Evolutionary conservation across 1,140 invertebrate genomes (phyloP), one percentile per base, ranked within the genome.

Genomic region (Heliconius nattereri): DNA sequence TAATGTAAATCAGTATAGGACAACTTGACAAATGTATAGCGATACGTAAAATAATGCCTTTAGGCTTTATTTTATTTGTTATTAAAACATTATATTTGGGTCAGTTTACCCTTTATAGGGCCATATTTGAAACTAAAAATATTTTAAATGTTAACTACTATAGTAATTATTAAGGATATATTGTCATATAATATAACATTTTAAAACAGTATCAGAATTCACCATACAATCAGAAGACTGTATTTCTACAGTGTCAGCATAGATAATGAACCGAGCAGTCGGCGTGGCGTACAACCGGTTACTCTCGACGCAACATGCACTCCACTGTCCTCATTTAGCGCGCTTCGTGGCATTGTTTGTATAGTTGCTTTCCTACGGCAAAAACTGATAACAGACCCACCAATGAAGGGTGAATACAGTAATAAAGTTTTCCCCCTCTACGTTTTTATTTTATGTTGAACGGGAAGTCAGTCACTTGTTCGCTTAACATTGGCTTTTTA

Each of bases 321-420:
- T 78, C 84, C 80, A 81, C 80, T 92, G 91, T 90, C 90, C 90
- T 83, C 90, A 87, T 93, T 93, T 90, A 82, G 88, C 86, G 88
- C 86, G 90, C 86, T 86, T 81, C 72, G 80, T 80, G 74, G 75
- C 78, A 84, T 83, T 87, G 85, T 87, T 86, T 87, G 76, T 84
- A 52, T 77, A 72, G 78, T 85, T 52, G 73, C 74, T 81, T 81
- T 78, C 52, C 52, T 78, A 60, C 23, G 57, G 23, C 49, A 76
- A 78, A 78, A 78, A 78, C 76, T 78, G 74, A 78, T 81, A 81
- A 81, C 73, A 75, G 23, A 74, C 23, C 49, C 23, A 32, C 7
- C 49, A 54, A 78, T 40, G 78, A 45, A 8, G 13, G 60, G 60
- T 19, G 35, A n/a, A 7, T 72, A 40, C 0, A n/a, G 7, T 3